Evolutionary conservation across 2,888 invertebrate genomes (phyloP).

Genomic region (Deilephila elpenor): DNA sequence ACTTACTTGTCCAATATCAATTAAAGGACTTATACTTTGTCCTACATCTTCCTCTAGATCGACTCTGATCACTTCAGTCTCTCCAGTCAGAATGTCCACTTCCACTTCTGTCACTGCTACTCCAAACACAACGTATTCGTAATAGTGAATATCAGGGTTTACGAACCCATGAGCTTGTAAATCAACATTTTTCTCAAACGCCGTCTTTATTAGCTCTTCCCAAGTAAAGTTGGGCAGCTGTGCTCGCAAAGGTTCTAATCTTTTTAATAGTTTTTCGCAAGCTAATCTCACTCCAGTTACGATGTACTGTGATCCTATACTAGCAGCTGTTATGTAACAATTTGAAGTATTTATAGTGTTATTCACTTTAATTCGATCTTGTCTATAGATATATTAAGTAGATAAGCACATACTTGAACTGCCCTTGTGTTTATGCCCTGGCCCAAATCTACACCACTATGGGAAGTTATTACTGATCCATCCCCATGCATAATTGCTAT

Average conservation of each 20-base stretch:
- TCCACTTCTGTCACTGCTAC: conserved; percentile 87
- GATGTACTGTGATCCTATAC: conserved; percentile 64
- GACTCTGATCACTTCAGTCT: conserved; percentile 83
- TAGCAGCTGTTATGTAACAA: conserved; percentile 37
- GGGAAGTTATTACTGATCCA: conserved; percentile 85
- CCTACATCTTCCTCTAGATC: conserved; percentile 88
- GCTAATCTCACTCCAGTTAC: conserved; percentile 52
- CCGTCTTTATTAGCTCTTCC: conserved; percentile 82
- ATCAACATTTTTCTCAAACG: conserved; percentile 52
- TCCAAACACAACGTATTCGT: conserved; percentile 73
- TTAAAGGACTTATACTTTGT: conserved; percentile 84
- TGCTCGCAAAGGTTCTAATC: conserved; percentile 71
- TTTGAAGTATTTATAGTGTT: conserved; percentile 43
- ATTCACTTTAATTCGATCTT: conserved; percentile 50
- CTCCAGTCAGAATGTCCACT: conserved; percentile 89
- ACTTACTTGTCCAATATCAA: conserved; percentile 86
- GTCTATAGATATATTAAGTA: conserved; percentile 85
- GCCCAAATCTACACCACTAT: conserved; percentile 87
- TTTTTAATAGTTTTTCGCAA: conserved; percentile 56
- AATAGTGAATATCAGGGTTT: conserved; percentile 43
- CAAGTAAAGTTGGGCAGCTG: conserved; percentile 80
- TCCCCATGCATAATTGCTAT: conserved; percentile 85
- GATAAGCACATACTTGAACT: conserved; percentile 87
- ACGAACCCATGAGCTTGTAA: conserved; percentile 56
- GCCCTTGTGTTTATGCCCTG: conserved; percentile 90